Conservation (phyloP, 35 echinoderm and acorn worm species). For the Strongylocentrotus purpuratus region DNA sequence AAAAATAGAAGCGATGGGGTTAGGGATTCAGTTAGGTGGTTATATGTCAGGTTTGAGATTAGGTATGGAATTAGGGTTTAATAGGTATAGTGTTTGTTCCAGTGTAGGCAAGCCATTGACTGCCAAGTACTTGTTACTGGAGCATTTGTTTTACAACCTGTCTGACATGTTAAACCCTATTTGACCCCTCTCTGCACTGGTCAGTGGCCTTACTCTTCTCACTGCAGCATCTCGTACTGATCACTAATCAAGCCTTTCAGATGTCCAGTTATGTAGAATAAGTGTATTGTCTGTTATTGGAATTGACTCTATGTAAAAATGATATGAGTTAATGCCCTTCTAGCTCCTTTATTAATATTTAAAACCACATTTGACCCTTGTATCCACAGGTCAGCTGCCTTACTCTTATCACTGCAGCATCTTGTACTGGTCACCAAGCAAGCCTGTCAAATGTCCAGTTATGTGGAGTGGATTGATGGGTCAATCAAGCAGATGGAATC, state of each 20-base stretch:
- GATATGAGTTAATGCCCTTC: too few species aligned
- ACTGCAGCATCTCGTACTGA: too few species aligned
- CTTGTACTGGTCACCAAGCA: constrained; percentile 85
- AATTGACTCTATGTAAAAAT: too few species aligned
- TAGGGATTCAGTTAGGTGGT: too few species aligned
- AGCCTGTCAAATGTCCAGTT: constrained; percentile 73
- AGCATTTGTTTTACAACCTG: too few species aligned
- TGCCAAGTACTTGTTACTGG: background rate
- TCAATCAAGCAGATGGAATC: constrained; percentile 88
- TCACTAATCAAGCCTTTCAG: too few species aligned
- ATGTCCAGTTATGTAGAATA: too few species aligned
- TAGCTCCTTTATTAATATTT: background rate
- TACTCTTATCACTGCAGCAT: constrained; percentile 81
- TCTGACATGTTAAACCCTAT: background rate
- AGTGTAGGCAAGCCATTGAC: background rate
- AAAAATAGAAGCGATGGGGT: too few species aligned
- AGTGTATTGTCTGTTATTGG: too few species aligned
- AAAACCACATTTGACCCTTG: background rate
- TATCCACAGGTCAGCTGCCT: constrained; percentile 71
- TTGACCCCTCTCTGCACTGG: too few species aligned
- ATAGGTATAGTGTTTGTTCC: background rate
- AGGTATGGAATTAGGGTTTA: background rate
- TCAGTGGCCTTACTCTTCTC: too few species aligned
- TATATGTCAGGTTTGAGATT: too few species aligned
- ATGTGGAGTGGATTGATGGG: constrained; percentile 85